Percentiles rank a stretch among this genome's conserved stretches.
Conservation (phyloP, 2,888 invertebrate genomes). For the Atherix ibis region DNA sequence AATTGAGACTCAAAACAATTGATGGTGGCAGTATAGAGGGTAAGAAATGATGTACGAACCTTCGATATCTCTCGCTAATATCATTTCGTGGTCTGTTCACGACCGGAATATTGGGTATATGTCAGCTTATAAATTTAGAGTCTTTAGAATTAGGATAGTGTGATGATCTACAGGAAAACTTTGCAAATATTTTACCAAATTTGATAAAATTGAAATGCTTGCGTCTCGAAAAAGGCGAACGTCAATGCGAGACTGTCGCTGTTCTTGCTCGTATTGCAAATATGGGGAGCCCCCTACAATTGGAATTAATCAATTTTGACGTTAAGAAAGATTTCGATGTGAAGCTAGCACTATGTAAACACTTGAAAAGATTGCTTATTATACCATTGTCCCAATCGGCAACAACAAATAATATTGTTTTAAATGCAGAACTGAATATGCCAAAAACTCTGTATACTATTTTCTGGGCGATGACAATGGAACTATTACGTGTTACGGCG, state of each 20-base stretch:
- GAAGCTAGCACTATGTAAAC: slow-evolving; percentile 53
- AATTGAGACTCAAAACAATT: slow-evolving; percentile 59
- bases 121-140: slow-evolving; percentile 47
- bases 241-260: slow-evolving; percentile 44
- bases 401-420: too few relatives aligned
- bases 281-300: slow-evolving; percentile 45
- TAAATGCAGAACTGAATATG: too few relatives aligned
- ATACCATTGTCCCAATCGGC: slow-evolving; percentile 76
- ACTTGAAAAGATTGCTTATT: slow-evolving; percentile 56
- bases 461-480: too few relatives aligned
- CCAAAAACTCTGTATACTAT: too few relatives aligned
- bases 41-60: slow-evolving; percentile 40
- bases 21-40: slow-evolving; percentile 46
- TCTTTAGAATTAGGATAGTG: slow-evolving; percentile 72
- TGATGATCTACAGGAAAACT: slow-evolving; percentile 47
- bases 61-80: slow-evolving; percentile 47
- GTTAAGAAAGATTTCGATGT: slow-evolving; percentile 63
- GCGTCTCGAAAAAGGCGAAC: slow-evolving; percentile 60
- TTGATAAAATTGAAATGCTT: slow-evolving; percentile 50
- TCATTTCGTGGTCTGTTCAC: slow-evolving; percentile 37
- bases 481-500: slow-evolving; percentile 65
- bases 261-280: slow-evolving; percentile 49
- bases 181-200: slow-evolving; percentile 46
- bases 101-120: slow-evolving; percentile 46
- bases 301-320: slow-evolving; percentile 73